Base-by-base conservation (phyloP, 2,113 vertebrate species). In the Chitala chitala region DNA sequence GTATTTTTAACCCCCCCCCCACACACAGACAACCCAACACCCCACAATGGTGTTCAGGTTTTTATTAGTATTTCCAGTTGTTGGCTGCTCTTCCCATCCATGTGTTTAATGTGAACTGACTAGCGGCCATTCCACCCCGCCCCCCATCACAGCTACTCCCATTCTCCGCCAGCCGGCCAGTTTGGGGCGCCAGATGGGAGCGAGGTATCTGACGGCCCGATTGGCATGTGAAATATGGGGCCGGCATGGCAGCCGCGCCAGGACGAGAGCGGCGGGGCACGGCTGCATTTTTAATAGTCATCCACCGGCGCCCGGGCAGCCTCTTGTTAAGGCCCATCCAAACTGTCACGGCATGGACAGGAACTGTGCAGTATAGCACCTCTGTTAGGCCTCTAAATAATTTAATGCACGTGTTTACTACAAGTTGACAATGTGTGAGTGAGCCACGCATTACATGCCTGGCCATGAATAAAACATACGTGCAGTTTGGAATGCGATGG, bases 371-470 rank as follows among this genome's bases (percentile, higher is more conserved):
- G 72, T 69, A 56, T 58, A 70, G 73, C 17, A 8, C 74, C 65
- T 77, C 79, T 79, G 81, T 86, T 77, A 82, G 83, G 76, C 81
- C 76, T 80, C 78, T 88, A 82, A 82, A 87, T 89, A 86, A 90
- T 90, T 90, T 84, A 89, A 82, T 72, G 83, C 82, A 64, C 84
- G 80, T 88, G 84, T 89, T 89, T 89, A 89, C 83, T 85, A 74
- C 83, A 80, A 78, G 75, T 83, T 82, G 86, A 87, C 84, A 85
- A 82, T 87, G 86, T 84, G 82, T n/a, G 86, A 87, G 85, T 85
- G 80, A 74, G 64, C 78, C 31, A 63, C 22, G 36, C 38, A 10
- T 48, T 68, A 75, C 24, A 55, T 36, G 55, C 26, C 59, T 33
- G 22, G 63, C 36, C 40, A 68, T 75, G 51, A 68, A 75, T 75